Evolutionary conservation across 1,140 invertebrate species (phyloP), one percentile per base, ranked within the genome.

Genomic region (Berghia stephanieae): DNA sequence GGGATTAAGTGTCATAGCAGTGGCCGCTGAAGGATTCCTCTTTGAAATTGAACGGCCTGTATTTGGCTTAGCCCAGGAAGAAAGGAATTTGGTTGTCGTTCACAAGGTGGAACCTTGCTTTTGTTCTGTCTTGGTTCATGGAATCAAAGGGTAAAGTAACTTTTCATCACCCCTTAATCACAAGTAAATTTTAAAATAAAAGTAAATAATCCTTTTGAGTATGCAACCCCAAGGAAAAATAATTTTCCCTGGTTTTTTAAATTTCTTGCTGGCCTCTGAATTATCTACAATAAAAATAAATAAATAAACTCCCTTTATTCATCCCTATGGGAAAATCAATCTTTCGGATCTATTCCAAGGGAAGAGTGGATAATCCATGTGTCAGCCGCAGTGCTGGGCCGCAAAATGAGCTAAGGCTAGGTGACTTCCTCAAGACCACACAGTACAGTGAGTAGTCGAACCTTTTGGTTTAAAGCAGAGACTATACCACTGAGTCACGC

Each of bases 71-170:
- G n/a, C 27, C 5, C 16, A 31, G n/a, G 49, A 42, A 27, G 76
- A 80, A 10, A 55, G 16, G 27, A 34, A 27, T 34, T 44, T 63
- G 3, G 40, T 55, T 10, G 42, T 24, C 16, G 43, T 78, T 21
- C 27, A 57, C 75, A 38, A 63, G 21, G 60, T 60, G 18, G 75
- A 42, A n/a, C 36, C 34, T 38, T 78, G 77, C 34, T 75, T 69
- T 72, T 75, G 69, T 31, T 79, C 80, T 31, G 42, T 66, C 13
- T 52, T 79, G 13, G 72, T 81, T 13, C 55, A 72, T 0, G 34
- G 31, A 0, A 40, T 21, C 18, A 49, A 38, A 8, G 38, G 46
- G 16, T 36, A 24, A 73, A 31, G 21, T 68, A 27, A n/a, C 6
- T 68, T 27, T 24, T 36, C n/a, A 21, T 2, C 66, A 66, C n/a